Percentiles rank a stretch among this genome's conserved stretches.
Evolutionary conservation across 2,888 invertebrate species (phyloP).

Genomic region (Limenitis arthemis): DNA sequence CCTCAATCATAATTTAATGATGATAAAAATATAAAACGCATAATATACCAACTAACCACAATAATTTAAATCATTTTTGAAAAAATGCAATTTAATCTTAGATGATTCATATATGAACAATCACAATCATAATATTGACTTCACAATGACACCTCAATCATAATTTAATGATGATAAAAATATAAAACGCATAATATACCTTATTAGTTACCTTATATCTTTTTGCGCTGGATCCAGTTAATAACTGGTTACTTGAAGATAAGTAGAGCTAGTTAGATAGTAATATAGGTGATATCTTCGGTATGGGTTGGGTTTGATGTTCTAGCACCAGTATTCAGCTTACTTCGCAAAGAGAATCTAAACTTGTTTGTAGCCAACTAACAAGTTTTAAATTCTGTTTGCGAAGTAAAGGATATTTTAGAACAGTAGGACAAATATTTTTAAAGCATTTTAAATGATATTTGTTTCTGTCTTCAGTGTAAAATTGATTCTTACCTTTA

Average conservation of each 20-base stretch:
- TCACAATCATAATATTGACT: too few relatives aligned
- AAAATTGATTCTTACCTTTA: too few relatives aligned
- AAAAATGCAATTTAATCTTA: too few relatives aligned
- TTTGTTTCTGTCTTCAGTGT: not conserved
- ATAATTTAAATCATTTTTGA: too few relatives aligned
- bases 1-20: too few relatives aligned
- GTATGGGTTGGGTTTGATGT: not conserved
- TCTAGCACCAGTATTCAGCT: not conserved
- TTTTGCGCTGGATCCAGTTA: slow-evolving; percentile 9
- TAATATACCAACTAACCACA: too few relatives aligned
- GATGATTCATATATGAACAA: too few relatives aligned
- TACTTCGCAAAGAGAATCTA: too few relatives aligned
- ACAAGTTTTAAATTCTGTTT: not conserved
- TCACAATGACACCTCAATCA: too few relatives aligned
- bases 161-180: not conserved
- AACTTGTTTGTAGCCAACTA: not conserved
- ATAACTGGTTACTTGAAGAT: slow-evolving; percentile 9
- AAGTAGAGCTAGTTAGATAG: not conserved
- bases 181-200: slow-evolving; percentile 2
- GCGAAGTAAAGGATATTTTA: not conserved
- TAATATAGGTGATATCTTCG: not conserved
- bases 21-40: not conserved
- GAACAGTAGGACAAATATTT: not conserved
- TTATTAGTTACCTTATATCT: slow-evolving; percentile 6
- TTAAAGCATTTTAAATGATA: not conserved